Percentiles rank a stretch among this genome's conserved stretches.
phyloP scores from a whole-genome alignment of 2,113 vertebrate species.

The Mystacornis crossleyi region DNA sequence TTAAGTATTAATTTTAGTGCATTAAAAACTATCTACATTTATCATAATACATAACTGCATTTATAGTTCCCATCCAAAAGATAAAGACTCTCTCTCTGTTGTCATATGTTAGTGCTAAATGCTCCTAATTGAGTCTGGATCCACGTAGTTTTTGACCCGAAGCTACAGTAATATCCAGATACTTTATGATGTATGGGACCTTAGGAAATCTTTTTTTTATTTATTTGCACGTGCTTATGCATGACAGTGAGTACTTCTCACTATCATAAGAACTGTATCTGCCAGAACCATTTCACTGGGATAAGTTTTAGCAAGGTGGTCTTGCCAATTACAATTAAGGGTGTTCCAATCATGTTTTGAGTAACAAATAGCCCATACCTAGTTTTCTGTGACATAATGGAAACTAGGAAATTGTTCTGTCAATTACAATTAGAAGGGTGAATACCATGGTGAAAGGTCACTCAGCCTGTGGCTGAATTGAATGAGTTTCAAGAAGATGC shows the following conservation, averaged over 20 bases:
- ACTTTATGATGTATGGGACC: not conserved
- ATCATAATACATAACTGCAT: not conserved
- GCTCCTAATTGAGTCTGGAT: not conserved
- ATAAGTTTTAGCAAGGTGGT: not conserved
- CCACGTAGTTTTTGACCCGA: not conserved
- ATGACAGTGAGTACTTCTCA: not conserved
- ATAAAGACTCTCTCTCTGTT: not conserved
- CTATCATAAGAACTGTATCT: not conserved
- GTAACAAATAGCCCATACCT: not conserved
- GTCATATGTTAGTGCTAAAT: not conserved
- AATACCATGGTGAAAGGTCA: not conserved
- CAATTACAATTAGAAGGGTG: not conserved
- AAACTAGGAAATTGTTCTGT: not conserved
- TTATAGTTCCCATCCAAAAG: not conserved
- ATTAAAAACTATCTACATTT: not conserved
- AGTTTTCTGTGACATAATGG: not conserved
- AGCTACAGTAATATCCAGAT: not conserved
- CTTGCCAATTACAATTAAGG: not conserved
- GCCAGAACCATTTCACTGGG: not conserved
- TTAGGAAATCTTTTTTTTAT: not conserved
- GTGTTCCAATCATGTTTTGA: not conserved
- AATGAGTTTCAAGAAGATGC: not conserved
- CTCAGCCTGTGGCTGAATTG: not conserved
- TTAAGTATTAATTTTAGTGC: not conserved
- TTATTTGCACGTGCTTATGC: rapidly evolving